Base-by-base conservation (phyloP, 2,113 vertebrate genomes). In the Hippoglossus stenolepis region DNA sequence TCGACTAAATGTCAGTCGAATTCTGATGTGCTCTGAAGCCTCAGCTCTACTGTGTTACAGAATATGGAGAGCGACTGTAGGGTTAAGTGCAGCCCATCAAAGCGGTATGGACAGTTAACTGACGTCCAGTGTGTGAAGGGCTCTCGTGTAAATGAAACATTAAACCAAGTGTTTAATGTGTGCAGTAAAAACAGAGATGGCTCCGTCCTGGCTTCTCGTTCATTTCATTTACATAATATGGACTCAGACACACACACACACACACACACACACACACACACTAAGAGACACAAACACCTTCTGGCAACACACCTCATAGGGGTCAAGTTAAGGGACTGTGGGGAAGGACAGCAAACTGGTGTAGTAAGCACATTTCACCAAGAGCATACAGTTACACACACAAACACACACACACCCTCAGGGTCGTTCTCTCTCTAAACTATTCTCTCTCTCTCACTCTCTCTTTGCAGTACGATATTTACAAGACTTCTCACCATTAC, bases 331-430 rank as follows among this genome's bases (percentile, higher is more conserved):
- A 71, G 78, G 87, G 87, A 87, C 90, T 79, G 81, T 72, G 64
- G 54, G 74, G 76, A 92, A 92, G 89, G 91, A 85, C 89, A 66
- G 67, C 74, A 81, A 90, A 90, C 73, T 77, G 75, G 71, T 87
- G 79, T 79, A 80, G 88, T 91, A 89, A 92, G 91, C 93, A 94
- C 83, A 93, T 93, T 93, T 92, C 83, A 78, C 65, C 84, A 59
- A 26, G n/a, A 67, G 71, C 75, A 69, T 92, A 89, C 75, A 85
- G 84, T 93, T 93, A 74, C 85, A 85, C 56, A 67, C 65, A 59
- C 43, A 75, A 47, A 51, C 77, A 43, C 71, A 54, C 65, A 79
- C 54, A 49, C 47, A 49, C 47, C 1, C 47, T 5, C 53, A 45
- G 18, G 53, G 23, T 21, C 65, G 18, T 61, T 15, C 56, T 88